These are phyloP conservation scores for Oncorhynchus clarkii DNA, from an alignment of 2,113 vertebrate genomes.

Conservation along the genomic window DNA sequence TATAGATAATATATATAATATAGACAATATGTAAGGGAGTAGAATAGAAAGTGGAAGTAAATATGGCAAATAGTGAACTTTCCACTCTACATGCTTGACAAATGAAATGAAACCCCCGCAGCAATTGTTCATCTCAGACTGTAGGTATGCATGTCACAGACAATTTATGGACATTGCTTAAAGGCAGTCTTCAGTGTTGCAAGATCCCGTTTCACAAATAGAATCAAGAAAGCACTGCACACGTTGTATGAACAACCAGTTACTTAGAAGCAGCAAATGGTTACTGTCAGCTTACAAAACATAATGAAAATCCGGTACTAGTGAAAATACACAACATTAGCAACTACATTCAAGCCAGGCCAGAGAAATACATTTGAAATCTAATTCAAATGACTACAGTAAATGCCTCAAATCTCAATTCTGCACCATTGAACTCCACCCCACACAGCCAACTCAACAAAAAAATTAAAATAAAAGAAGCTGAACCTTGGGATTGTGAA, in stretches of 20 bases:
- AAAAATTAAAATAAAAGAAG: neutral
- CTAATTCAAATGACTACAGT: neutral
- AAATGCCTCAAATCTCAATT: neutral
- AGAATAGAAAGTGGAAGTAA: neutral
- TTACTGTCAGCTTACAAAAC: neutral
- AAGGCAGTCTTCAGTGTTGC: neutral
- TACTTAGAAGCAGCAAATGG: neutral
- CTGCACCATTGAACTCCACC: neutral
- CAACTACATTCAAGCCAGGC: too few species aligned
- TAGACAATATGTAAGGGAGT: neutral
- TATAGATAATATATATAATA: conserved; percentile 1
- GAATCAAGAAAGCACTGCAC: neutral
- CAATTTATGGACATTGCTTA: neutral
- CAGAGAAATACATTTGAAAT: too few species aligned
- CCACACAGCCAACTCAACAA: neutral
- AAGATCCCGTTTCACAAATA: neutral
- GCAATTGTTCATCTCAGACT: neutral
- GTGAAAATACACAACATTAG: too few species aligned
- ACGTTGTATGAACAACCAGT: neutral
- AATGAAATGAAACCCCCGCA: neutral
- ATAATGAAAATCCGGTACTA: neutral
- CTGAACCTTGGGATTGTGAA: conserved; percentile 12
- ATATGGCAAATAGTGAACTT: neutral
- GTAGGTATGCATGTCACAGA: too few species aligned
- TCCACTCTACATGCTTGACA: neutral